Evolutionary conservation across 2,113 vertebrate species (phyloP).

Genomic region (Bos indicus): DNA sequence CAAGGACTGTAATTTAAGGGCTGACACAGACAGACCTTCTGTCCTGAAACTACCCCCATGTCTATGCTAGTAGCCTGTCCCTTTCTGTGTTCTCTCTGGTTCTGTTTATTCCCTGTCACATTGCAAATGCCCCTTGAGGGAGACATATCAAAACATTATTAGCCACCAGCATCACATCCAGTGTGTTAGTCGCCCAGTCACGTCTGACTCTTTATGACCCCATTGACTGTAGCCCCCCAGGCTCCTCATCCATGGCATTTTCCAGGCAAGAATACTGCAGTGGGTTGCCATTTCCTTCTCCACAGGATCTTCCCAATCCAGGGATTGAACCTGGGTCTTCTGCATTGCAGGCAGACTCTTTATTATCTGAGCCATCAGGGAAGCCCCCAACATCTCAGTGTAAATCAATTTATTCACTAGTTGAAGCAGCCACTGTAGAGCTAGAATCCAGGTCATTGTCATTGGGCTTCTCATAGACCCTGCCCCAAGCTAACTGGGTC

Average conservation of each 20-base stretch:
- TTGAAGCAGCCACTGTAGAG: not conserved
- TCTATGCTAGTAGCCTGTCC: not conserved
- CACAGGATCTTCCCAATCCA: not conserved
- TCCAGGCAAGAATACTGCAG: not conserved
- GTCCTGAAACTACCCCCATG: not conserved
- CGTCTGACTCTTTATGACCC: not conserved
- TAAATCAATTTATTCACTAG: not conserved
- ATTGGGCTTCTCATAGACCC: not conserved
- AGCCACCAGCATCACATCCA: not conserved
- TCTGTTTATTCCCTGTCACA: not conserved
- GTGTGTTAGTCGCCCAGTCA: not conserved
- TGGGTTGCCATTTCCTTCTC: not conserved
- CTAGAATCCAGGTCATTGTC: not conserved
- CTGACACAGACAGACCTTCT: not conserved
- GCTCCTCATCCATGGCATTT: not conserved
- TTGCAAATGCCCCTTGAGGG: not conserved
- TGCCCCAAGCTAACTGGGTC: not conserved
- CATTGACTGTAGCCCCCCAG: not conserved
- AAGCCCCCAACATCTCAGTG: not conserved
- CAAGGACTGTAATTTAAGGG: not conserved
- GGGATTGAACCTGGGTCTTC: not conserved
- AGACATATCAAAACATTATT: not conserved
- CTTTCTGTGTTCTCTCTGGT: not conserved
- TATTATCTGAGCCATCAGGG: not conserved
- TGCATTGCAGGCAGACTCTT: not conserved